Evolutionary conservation across 2,888 invertebrate genomes (phyloP), one percentile per base, ranked within the genome.

Genomic region (Agonopterix subpropinquella): DNA sequence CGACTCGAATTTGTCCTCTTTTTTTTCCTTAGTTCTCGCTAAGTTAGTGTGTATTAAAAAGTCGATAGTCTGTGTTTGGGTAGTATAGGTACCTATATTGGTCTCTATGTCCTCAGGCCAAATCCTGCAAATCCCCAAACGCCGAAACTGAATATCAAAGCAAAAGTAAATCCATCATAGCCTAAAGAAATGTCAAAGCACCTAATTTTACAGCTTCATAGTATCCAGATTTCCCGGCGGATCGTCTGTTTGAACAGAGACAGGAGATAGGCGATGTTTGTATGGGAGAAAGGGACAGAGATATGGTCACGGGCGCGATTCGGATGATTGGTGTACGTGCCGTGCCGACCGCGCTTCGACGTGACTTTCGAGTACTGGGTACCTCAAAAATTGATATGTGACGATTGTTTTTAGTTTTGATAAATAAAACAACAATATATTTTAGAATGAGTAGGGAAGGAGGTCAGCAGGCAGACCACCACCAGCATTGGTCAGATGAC

Each of bases 281-380:
- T 53, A 41, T 5, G 67, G 47, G 58, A 47, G 70, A 80, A 54
- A 55, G 75, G 66, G 80, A 77, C 53, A 45, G 67, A 41, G 54
- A 61, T 74, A 77, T 75, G 83, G 84, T 83, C 81, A 84, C 80
- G 78, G 80, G 73, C 71, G 74, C 75, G 78, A 77, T 78, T 80
- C 70, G 75, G 83, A 85, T 84, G 86, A 87, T 87, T 83, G 83
- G 80, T 77, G 77, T 82, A 86, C 86, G 86, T 87, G 87, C 79
- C 67, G 67, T 70, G 71, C 66, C 76, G 78, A 81, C 84, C 86
- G 82, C 86, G 67, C 67, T 65, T 73, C 66, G 77, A 84, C 85
- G 86, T 86, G 86, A 85, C 84, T 80, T 72, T 69, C 65, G 70
- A 70, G 64, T 62, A 65, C 53, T 66, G 28, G 28, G 28, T 28